Percentiles rank a stretch among this genome's conserved stretches.
Conservation (phyloP, 2,888 invertebrate species). For the Acleris sparsana region DNA sequence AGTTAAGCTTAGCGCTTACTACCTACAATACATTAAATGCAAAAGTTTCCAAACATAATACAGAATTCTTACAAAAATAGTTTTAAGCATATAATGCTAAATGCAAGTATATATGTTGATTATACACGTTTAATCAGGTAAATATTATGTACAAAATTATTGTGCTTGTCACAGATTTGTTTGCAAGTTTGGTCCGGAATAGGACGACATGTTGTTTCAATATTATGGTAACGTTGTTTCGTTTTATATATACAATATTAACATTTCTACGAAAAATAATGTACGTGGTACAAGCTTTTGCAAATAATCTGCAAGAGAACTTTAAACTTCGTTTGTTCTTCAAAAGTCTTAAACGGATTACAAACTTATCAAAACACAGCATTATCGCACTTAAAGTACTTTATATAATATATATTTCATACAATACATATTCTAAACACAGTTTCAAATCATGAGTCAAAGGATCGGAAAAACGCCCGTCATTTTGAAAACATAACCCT, state of each 20-base stretch:
- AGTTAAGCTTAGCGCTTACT: not conserved
- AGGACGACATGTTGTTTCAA: slow-evolving; percentile 48
- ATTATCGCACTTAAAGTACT: no score
- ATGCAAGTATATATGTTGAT: slow-evolving; percentile 38
- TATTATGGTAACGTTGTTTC: slow-evolving; percentile 24
- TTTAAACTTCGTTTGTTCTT: no score
- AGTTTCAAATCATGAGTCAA: no score
- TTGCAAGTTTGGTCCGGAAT: slow-evolving; percentile 63
- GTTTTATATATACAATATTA: slow-evolving; percentile 15
- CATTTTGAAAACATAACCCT: no score
- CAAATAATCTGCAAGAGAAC: no score
- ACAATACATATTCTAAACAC: no score
- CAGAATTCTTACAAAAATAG: slow-evolving; percentile 40
- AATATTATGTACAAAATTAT: slow-evolving; percentile 75
- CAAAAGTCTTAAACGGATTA: no score
- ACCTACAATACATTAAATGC: slow-evolving; percentile 1
- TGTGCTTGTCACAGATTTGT: slow-evolving; percentile 79
- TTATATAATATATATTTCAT: no score
- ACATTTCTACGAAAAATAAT: not conserved
- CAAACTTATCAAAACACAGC: no score
- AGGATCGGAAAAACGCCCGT: no score
- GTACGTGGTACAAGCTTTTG: not conserved
- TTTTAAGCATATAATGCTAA: slow-evolving; percentile 35
- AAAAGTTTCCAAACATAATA: slow-evolving; percentile 12
- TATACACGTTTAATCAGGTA: slow-evolving; percentile 40